phyloP scores from a whole-genome alignment of 1,140 invertebrate genomes.

The Piezodorus guildinii region DNA sequence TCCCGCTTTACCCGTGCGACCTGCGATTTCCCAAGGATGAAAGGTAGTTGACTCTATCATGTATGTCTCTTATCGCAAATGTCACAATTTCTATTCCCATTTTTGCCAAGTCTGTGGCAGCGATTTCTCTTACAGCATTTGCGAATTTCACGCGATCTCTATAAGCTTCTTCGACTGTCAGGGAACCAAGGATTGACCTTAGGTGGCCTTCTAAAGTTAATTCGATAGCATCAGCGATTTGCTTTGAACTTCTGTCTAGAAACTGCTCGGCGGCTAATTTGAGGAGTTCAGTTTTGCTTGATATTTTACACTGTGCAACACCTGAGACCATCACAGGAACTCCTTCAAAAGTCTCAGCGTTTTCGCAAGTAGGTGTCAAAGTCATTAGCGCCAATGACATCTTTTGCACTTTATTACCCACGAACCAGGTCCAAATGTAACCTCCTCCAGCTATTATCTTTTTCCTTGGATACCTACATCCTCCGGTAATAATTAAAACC shows the following conservation, averaged over 20 bases:
- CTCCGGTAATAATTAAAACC: too few relatives aligned
- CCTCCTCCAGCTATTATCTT: neutral
- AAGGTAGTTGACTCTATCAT: constrained; percentile 1
- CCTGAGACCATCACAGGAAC: neutral
- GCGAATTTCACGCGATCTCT: constrained; percentile 1
- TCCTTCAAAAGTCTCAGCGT: neutral
- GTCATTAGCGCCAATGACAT: neutral
- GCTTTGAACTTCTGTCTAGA: neutral
- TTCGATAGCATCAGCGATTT: neutral
- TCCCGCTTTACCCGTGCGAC: neutral
- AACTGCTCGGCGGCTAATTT: neutral
- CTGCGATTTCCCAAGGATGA: neutral
- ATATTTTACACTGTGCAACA: constrained; percentile 7
- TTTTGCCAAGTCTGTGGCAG: neutral
- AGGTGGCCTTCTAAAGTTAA: constrained; percentile 8
- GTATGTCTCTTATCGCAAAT: constrained; percentile 1
- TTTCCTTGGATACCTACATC: too few relatives aligned
- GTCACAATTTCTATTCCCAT: constrained; percentile 8
- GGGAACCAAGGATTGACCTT: neutral
- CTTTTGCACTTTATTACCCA: neutral
- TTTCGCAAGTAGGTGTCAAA: neutral
- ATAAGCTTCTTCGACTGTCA: constrained; percentile 1
- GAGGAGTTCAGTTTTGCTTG: neutral
- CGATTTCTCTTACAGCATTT: neutral
- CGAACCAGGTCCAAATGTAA: neutral